Conservation (phyloP, 1,140 invertebrate species). For the Lepidurus arcticus region DNA sequence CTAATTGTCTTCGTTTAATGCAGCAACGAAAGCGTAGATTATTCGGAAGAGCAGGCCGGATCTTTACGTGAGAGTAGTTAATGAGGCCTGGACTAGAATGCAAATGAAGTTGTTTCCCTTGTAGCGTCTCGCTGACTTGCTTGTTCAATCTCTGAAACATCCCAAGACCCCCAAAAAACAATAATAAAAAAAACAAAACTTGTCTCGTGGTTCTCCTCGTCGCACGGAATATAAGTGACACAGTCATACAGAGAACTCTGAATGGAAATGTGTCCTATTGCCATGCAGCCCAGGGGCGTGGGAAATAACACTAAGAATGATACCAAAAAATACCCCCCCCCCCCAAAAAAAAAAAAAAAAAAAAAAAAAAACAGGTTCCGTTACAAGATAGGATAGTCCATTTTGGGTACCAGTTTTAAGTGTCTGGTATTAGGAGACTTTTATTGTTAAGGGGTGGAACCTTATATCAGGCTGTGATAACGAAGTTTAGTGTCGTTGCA, state of each 20-base stretch:
- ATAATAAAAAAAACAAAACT: background rate
- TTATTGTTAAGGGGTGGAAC: no score
- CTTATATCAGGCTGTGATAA: no score
- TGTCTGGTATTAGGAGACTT: no score
- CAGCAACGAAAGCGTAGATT: background rate
- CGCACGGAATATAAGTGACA: background rate
- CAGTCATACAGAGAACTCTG: background rate
- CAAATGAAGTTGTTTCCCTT: background rate
- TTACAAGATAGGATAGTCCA: no score
- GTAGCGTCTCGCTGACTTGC: background rate
- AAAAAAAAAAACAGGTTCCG: no score
- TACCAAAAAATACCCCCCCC: no score
- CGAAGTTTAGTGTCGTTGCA: no score
- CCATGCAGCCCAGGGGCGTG: background rate
- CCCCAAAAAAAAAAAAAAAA: no score
- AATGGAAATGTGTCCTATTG: background rate
- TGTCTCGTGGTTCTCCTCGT: background rate
- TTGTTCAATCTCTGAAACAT: background rate
- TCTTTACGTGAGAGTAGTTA: conserved; percentile 10
- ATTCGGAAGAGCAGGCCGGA: background rate
- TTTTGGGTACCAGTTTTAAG: no score
- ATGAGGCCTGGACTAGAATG: background rate
- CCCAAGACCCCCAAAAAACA: background rate
- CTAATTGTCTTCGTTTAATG: background rate
- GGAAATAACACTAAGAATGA: background rate